Conservation (phyloP, 2,888 invertebrate species). For the Patella caerulea region DNA sequence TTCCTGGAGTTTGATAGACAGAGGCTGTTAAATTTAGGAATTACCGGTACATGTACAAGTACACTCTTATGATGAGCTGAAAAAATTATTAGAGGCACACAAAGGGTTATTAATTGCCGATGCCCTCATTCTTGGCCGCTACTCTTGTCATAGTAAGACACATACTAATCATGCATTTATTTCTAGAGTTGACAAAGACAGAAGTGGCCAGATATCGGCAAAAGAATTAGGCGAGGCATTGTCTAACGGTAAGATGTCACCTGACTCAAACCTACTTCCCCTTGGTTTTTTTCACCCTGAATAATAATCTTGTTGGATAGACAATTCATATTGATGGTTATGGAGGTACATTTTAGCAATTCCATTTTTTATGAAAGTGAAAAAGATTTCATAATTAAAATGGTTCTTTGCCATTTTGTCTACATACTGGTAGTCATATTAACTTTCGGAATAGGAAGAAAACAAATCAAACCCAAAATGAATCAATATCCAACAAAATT, state of each 20-base stretch:
- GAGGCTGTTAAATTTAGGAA: background rate
- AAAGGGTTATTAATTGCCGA: background rate
- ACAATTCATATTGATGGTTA: no score
- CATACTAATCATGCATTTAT: constrained; percentile 3
- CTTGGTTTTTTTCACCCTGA: background rate
- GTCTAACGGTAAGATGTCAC: constrained; percentile 80
- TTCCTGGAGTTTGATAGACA: no score
- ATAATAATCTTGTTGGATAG: no score
- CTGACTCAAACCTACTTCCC: background rate
- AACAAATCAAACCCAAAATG: no score
- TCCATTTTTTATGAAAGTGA: no score
- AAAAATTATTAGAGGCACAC: background rate
- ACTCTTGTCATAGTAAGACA: background rate
- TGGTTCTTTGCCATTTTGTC: no score
- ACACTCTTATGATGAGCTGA: background rate
- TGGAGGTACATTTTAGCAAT: no score
- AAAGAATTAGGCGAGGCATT: constrained; percentile 92
- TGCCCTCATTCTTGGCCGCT: background rate
- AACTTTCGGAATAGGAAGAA: no score
- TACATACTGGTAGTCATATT: no score
- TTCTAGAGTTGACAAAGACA: constrained; percentile 73
- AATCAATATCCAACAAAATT: no score
- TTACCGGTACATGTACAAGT: background rate
- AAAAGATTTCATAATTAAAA: no score
- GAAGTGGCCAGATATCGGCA: constrained; percentile 88